Percentiles rank a stretch among this genome's conserved stretches.
phyloP scores from a whole-genome alignment of 2,797 vertebrate species.

The Pangasius djambal region DNA sequence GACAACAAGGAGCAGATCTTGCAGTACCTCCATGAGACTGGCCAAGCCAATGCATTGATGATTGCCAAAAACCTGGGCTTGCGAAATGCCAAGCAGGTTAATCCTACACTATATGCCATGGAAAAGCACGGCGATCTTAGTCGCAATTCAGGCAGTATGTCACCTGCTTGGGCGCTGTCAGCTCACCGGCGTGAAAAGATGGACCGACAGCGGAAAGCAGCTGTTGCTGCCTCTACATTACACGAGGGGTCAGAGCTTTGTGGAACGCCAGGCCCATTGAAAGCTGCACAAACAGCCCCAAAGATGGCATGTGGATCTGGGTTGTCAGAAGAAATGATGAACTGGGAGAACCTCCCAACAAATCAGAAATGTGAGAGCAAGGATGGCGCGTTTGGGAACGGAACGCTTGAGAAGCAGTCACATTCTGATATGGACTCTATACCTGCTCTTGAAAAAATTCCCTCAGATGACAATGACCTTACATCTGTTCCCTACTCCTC shows the following conservation, averaged over 20 bases:
- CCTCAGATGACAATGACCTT: slow-evolving; percentile 27
- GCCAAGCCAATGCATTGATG: slow-evolving; percentile 74
- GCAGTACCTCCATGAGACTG: slow-evolving; percentile 75
- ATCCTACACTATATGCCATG: slow-evolving; percentile 78
- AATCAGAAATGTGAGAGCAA: background rate
- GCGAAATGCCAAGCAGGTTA: slow-evolving; percentile 80
- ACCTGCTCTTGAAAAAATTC: slow-evolving; percentile 27
- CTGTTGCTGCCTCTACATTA: background rate
- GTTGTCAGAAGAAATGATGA: slow-evolving; percentile 11
- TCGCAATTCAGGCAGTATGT: slow-evolving; percentile 64
- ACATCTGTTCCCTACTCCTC: background rate
- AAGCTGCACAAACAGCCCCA: background rate
- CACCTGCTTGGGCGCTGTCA: slow-evolving; percentile 83
- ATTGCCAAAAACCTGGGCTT: slow-evolving; percentile 89
- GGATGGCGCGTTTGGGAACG: slow-evolving; percentile 12
- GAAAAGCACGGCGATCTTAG: slow-evolving; percentile 87
- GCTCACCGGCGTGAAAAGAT: slow-evolving; percentile 82
- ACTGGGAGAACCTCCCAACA: slow-evolving; percentile 18
- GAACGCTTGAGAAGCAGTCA: background rate
- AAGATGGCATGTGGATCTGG: background rate
- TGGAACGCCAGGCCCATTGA: background rate
- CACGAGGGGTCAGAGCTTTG: background rate
- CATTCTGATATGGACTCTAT: slow-evolving; percentile 13
- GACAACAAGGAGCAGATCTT: slow-evolving; percentile 85
- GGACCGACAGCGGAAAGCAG: slow-evolving; percentile 79